These are phyloP conservation scores for Venusia cambrica DNA, from an alignment of 2,888 invertebrate species.

Conservation along the genomic window DNA sequence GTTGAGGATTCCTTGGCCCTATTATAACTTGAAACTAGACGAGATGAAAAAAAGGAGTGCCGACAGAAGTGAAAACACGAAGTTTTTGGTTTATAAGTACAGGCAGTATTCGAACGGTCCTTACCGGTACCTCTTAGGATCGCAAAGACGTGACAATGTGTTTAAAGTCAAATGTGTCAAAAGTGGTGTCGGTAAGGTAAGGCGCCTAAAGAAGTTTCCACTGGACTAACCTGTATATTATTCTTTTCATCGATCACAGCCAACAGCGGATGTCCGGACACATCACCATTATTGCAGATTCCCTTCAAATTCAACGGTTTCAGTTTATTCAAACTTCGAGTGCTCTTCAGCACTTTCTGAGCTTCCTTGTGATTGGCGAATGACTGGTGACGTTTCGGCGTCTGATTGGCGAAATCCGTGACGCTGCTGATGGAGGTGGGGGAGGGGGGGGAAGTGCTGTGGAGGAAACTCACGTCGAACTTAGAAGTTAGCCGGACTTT, in stretches of 20 bases:
- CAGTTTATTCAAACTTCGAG: conserved; percentile 64
- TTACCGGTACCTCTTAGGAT: too few species aligned
- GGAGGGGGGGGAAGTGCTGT: conserved; percentile 49
- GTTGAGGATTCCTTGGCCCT: too few species aligned
- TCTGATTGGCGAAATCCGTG: conserved; percentile 40
- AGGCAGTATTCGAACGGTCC: too few species aligned
- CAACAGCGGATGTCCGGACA: conserved; percentile 54
- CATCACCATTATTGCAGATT: conserved; percentile 59
- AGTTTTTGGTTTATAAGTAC: too few species aligned
- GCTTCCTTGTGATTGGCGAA: conserved; percentile 52
- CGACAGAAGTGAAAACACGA: too few species aligned
- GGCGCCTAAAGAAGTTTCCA: too few species aligned
- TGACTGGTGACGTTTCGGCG: conserved; percentile 60
- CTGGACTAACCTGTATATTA: conserved; percentile 70
- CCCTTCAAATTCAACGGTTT: conserved; percentile 70
- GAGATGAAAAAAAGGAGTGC: too few species aligned
- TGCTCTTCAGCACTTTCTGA: conserved; percentile 50
- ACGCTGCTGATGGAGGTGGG: conserved; percentile 41
- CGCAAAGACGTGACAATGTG: too few species aligned
- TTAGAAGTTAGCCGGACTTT: conserved; percentile 67
- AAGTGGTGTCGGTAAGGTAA: too few species aligned
- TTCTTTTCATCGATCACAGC: conserved; percentile 72
- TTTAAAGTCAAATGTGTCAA: too few species aligned
- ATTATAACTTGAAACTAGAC: too few species aligned
- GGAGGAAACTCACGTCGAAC: conserved; percentile 69